phyloP scores from a whole-genome alignment of 2,113 vertebrate species.

The Taurulus bubalis region DNA sequence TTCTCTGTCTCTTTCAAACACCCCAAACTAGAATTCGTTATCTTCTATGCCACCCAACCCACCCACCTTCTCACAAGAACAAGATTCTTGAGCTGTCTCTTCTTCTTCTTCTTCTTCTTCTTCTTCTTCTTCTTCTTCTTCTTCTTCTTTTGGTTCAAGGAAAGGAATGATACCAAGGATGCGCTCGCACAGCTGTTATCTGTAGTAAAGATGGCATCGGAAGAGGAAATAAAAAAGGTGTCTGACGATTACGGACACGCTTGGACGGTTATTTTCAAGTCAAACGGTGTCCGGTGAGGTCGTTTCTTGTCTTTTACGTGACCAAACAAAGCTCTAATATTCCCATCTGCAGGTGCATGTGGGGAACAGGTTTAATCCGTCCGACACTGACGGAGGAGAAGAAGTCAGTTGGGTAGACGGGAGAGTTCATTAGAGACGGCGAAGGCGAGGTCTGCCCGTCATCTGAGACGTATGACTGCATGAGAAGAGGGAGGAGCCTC shows the following conservation, averaged over 20 bases:
- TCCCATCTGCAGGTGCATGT: background rate
- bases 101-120: background rate
- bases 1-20: slow-evolving; percentile 26
- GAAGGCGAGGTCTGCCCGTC: background rate
- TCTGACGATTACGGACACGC: background rate
- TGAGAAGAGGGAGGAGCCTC: background rate
- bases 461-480: background rate
- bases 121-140: slow-evolving; percentile 36
- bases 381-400: too few relatives aligned
- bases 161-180: slow-evolving; percentile 38
- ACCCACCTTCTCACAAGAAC: slow-evolving; percentile 31
- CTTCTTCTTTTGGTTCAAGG: slow-evolving; percentile 49
- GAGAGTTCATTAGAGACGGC: background rate
- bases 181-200: slow-evolving; percentile 20
- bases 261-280: background rate
- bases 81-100: slow-evolving; percentile 15
- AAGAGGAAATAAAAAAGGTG: background rate
- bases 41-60: slow-evolving; percentile 40
- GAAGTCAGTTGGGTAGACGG: background rate
- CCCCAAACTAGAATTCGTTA: slow-evolving; percentile 31
- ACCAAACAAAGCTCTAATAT: background rate
- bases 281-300: background rate
- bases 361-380: too few relatives aligned
- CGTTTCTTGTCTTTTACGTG: background rate
- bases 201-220: slow-evolving; percentile 28